Evolutionary conservation across 2,113 vertebrate species (phyloP).

Genomic region (Synchiropus splendidus): DNA sequence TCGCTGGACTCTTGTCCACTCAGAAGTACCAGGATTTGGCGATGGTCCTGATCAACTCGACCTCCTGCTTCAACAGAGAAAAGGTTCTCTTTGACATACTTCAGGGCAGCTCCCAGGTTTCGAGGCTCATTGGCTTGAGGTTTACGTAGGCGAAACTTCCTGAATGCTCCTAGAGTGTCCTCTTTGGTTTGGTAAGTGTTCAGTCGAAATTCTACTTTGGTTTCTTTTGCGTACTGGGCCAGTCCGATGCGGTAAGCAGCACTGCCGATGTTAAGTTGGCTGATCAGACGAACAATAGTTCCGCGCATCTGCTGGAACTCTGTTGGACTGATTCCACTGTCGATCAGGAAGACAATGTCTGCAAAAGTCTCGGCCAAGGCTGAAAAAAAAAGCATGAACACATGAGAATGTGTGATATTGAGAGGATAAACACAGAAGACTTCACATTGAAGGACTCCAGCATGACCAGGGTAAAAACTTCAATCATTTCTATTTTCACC

Average conservation of each 20-base stretch:
- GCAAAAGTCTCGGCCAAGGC: conserved; percentile 59
- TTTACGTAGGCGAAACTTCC: conserved; percentile 13
- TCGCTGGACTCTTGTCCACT: conserved; percentile 64
- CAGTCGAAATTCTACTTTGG: conserved; percentile 65
- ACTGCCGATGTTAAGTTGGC: conserved; percentile 56
- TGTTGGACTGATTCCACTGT: conserved; percentile 41
- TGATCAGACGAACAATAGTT: conserved; percentile 41
- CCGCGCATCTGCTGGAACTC: conserved; percentile 44
- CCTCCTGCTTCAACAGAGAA: conserved; percentile 59
- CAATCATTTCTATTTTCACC: too few species aligned
- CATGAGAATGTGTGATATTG: neutral
- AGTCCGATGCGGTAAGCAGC: conserved; percentile 65
- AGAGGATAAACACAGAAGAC: neutral
- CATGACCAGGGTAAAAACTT: neutral
- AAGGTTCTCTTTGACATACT: conserved; percentile 45
- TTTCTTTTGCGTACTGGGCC: conserved; percentile 60
- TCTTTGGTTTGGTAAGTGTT: conserved; percentile 51
- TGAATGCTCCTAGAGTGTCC: conserved; percentile 33
- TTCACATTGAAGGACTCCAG: neutral
- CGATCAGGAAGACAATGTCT: conserved; percentile 76
- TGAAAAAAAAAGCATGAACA: conserved; percentile 22
- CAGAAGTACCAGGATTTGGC: conserved; percentile 66
- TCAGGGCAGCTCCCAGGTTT: conserved; percentile 53
- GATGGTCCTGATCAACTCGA: conserved; percentile 50
- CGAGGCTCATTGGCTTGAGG: conserved; percentile 25